A percentile compares a stretch with the other conserved stretches of the same genome.
Conservation (phyloP, 1,140 invertebrate species). For the Euura saliciscinereae region DNA sequence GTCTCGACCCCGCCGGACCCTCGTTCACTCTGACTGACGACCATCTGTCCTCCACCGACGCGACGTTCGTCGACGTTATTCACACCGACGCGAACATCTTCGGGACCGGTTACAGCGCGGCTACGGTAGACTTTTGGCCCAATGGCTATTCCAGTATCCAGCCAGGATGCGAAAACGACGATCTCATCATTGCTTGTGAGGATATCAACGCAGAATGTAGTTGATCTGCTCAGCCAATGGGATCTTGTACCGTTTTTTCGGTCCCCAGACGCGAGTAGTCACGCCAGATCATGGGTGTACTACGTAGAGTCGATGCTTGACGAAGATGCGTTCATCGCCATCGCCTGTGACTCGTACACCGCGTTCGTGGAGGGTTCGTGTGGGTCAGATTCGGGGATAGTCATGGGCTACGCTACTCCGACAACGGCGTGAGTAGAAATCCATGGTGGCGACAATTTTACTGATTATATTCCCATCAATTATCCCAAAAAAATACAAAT, state of each 20-base stretch:
- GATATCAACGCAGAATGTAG: no score
- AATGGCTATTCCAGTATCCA: slow-evolving; percentile 66
- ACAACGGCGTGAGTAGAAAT: background rate
- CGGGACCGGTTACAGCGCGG: slow-evolving; percentile 61
- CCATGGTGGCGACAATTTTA: no score
- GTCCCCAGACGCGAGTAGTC: slow-evolving; percentile 69
- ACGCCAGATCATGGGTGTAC: slow-evolving; percentile 68
- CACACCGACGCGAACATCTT: slow-evolving; percentile 67
- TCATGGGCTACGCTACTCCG: slow-evolving; percentile 40
- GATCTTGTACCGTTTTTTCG: no score
- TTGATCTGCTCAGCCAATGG: no score
- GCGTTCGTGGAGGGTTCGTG: slow-evolving; percentile 42
- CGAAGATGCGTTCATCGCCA: slow-evolving; percentile 62
- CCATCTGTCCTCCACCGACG: slow-evolving; percentile 49
- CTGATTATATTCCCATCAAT: no score
- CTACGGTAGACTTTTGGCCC: slow-evolving; percentile 69
- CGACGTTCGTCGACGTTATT: slow-evolving; percentile 64
- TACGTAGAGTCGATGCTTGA: slow-evolving; percentile 67
- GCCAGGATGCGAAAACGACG: slow-evolving; percentile 66
- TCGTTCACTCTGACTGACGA: slow-evolving; percentile 37
- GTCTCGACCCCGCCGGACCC: slow-evolving; percentile 59
- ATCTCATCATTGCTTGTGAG: no score
- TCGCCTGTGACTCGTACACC: slow-evolving; percentile 49
- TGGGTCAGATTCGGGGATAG: slow-evolving; percentile 20
- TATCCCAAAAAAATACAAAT: no score